Conservation (phyloP, 2,113 vertebrate species). For the Cathartes aura region DNA sequence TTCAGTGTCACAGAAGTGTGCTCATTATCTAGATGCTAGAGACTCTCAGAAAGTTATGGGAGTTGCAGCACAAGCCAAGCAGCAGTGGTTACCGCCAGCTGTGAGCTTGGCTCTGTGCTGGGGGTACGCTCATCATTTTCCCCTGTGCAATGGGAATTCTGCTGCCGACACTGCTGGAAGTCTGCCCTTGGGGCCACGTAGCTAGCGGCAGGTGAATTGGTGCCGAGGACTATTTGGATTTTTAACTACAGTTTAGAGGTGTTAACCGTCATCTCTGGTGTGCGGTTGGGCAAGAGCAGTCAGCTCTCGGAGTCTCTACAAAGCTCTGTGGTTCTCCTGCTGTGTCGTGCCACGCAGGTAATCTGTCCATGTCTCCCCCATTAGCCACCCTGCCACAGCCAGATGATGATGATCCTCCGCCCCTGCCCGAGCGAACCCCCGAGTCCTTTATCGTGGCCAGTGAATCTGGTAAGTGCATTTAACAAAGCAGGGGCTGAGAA, state of each 20-base stretch:
- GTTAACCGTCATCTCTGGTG: neutral
- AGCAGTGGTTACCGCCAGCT: neutral
- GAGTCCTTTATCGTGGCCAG: slow-evolving; percentile 87
- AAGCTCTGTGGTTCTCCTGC: neutral
- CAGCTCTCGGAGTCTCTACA: neutral
- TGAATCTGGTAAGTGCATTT: slow-evolving; percentile 72
- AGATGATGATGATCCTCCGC: slow-evolving; percentile 85
- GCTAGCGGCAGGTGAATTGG: neutral
- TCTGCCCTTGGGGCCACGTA: neutral
- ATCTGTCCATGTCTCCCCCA: neutral
- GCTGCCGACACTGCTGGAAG: neutral
- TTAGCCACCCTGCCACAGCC: neutral
- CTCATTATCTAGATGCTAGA: accelerated
- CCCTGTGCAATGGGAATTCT: neutral
- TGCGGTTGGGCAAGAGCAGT: neutral
- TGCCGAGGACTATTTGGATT: neutral
- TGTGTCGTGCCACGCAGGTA: neutral
- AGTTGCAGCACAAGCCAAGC: neutral
- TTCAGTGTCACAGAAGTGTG: neutral
- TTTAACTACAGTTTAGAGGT: neutral
- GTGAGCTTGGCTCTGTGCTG: neutral
- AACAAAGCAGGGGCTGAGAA: neutral
- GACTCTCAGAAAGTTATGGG: neutral
- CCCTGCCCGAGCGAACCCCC: slow-evolving; percentile 89
- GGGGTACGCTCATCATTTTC: accelerated